Base-by-base conservation (phyloP, 2,888 invertebrate species). In the Acanthacorydalis orientalis region DNA sequence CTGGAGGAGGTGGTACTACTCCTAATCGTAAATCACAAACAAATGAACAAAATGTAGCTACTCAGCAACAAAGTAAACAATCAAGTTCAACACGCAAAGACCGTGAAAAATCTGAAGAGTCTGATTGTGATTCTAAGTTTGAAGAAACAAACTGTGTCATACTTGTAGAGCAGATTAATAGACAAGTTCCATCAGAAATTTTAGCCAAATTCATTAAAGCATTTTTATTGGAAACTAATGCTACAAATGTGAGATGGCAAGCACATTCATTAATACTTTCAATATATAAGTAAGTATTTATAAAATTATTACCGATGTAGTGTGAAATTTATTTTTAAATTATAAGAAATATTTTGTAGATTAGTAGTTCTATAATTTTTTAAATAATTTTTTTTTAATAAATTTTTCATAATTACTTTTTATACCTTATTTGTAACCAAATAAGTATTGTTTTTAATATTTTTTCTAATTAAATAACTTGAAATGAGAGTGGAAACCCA, bases 191-290 rank as follows among this genome's bases (percentile, higher is more conserved):
- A 0, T 69, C 69, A 54, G 75, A 77, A 3, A 72, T 81, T 46
- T 64, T 87, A 48, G 74, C 74, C 33, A 70, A 77, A 62, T 95
- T 95, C 57, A 78, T 96, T 14, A 81, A 87, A 55, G 86, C 88
- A 1, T 96, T 95, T 69, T 74, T 95, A 41, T 68, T 96, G 51
- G 93, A 95, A 64, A 93, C 92, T 0, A 95, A 95, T 62, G 83
- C 87, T 8, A 89, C 91, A 0, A 80, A 85, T 16, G 83, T 93
- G 10, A 80, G 97, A 50, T 95, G 95, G 95, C 93, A 95, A 65
- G 91, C 92, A 0, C 96, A 97, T 63, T 83, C 86, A 0, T 68
- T 92, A 2, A 70, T 90, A 33, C 72, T 85, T 31, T 83, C 89
- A 1, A 79, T 92, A 53, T 89, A 89, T 62, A 85, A 84, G 77